Evolutionary conservation across 2,797 vertebrate species (phyloP).

Genomic region (Oreochromis mossambicus): DNA sequence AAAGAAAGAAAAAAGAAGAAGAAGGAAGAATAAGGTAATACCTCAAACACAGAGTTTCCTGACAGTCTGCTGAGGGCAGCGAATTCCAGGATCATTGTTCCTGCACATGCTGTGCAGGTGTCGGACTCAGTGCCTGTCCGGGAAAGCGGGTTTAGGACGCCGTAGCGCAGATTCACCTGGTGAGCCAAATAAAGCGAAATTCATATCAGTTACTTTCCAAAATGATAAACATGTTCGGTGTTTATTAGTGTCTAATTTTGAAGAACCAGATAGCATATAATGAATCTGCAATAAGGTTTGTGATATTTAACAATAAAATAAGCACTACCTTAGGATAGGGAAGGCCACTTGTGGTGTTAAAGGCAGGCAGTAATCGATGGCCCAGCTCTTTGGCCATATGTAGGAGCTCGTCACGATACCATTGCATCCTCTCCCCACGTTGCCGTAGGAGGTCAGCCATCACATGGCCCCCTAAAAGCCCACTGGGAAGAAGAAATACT

Average conservation of each 20-base stretch:
- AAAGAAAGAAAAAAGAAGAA: neutral
- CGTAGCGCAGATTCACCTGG: constrained; percentile 82
- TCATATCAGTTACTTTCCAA: neutral
- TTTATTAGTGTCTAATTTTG: neutral
- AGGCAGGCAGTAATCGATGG: constrained; percentile 80
- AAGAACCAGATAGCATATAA: neutral
- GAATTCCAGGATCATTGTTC: constrained; percentile 85
- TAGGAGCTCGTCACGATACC: constrained; percentile 81
- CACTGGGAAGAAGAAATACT: constrained; percentile 48
- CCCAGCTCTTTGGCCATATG: constrained; percentile 83
- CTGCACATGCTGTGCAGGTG: constrained; percentile 85
- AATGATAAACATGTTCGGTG: neutral
- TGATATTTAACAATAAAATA: neutral
- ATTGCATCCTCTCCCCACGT: constrained; percentile 77
- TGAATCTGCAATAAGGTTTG: neutral
- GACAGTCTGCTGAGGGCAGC: constrained; percentile 82
- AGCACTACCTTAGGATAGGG: constrained; percentile 79
- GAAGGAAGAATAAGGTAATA: constrained; percentile 20
- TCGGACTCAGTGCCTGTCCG: constrained; percentile 82
- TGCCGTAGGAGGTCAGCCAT: constrained; percentile 79
- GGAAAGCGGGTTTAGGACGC: constrained; percentile 78
- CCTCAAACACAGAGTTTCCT: constrained; percentile 81
- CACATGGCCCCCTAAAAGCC: constrained; percentile 79
- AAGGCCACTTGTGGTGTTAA: constrained; percentile 85
- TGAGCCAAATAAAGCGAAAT: neutral